These are phyloP conservation scores for Drosophila limbata DNA, from an alignment of 2,888 invertebrate species.

Conservation along the genomic window DNA sequence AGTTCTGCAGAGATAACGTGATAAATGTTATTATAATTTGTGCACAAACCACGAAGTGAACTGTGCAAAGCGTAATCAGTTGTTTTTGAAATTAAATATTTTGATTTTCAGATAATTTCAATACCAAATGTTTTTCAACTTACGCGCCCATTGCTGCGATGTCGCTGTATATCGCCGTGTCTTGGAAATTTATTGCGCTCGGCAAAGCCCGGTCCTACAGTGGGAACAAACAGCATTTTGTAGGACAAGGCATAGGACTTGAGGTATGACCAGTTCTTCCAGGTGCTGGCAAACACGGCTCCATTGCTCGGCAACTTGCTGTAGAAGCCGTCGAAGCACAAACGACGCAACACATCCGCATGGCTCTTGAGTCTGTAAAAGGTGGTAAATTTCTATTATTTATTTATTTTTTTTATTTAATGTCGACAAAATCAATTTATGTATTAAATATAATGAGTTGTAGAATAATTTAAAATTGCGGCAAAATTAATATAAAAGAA, in stretches of 20 bases:
- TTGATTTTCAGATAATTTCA: neutral
- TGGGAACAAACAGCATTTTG: constrained; percentile 88
- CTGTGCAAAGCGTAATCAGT: no score
- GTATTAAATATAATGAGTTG: no score
- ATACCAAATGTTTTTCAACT: constrained; percentile 20
- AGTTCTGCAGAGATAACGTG: no score
- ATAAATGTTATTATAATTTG: no score
- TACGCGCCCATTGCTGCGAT: constrained; percentile 85
- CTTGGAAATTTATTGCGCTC: constrained; percentile 87
- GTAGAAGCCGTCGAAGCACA: constrained; percentile 88
- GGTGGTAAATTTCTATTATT: neutral
- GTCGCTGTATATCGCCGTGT: constrained; percentile 83
- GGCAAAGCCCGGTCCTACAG: constrained; percentile 90
- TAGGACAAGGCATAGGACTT: constrained; percentile 87
- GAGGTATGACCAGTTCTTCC: constrained; percentile 87
- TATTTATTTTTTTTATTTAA: no score
- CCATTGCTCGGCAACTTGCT: constrained; percentile 89
- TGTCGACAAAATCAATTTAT: no score
- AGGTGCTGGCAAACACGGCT: constrained; percentile 88
- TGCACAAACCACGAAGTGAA: no score
- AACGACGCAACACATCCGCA: constrained; percentile 86
- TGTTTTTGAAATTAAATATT: neutral
- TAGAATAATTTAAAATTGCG: no score
- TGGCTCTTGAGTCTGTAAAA: constrained; percentile 84
- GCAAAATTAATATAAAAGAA: no score